Base-by-base conservation (phyloP, 2,113 vertebrate species). In the Oplegnathus fasciatus region DNA sequence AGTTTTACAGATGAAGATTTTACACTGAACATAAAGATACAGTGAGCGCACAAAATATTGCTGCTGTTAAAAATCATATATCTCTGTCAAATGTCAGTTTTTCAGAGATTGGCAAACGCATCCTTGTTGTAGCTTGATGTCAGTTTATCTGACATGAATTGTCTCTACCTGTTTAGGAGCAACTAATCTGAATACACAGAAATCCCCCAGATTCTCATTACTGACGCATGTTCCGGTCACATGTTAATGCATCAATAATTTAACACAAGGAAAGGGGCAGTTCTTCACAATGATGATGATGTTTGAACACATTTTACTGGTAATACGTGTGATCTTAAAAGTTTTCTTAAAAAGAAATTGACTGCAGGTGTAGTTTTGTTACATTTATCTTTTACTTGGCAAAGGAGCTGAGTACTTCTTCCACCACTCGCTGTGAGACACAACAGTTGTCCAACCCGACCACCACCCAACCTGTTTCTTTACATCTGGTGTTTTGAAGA, bases 381-480 rank as follows among this genome's bases (percentile, higher is more conserved):
- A 42, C 6, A 67, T 26, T 0, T 18, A 14, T 67, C 0, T 50
- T 34, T 61, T 34, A 34, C 8, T 37, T 52, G 24, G 14, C 52
- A 76, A 64, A 34, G 48, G 5, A 58, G 28, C 32, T 37, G 46
- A 55, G 22, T 61, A 37, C 15, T 75, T 40, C 64, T 52, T 76
- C 20, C 17, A 26, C 15, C 65, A 1, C 32, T 64, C 50, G 15
- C n/a, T 75, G n/a, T 54, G 40, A 42, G 52, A 78, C 28, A 18
- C 26, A 60, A 55, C 58, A 90, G 74, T 2, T 77, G 75, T 75
- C 34, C 3, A 61, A 79, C 58, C 80, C 17, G 57, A 70, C 28
- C 65, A 28, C 11, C 22, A 42, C 48, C 52, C 58, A 6, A 37
- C 18, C 40, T 7, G 67, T 55, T 37, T 7, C 65, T 86, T 60